Evolutionary conservation across 1,140 invertebrate genomes (phyloP).

Genomic region (Drosophila biarmipes): DNA sequence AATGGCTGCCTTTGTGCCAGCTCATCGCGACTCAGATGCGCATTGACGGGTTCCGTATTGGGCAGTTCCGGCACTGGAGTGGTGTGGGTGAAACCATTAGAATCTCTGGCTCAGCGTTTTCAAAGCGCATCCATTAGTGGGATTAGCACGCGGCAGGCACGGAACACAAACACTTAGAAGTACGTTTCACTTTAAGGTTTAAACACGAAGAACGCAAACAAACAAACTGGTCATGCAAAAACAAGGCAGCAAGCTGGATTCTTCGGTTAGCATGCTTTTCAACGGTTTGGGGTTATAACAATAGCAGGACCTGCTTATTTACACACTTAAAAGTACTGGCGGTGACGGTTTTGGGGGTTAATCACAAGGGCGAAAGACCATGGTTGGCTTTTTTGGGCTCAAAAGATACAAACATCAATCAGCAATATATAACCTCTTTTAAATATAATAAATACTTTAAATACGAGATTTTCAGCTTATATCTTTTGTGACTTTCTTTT

Average conservation of each 20-base stretch:
- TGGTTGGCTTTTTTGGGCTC: background rate
- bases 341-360: conserved; percentile 26
- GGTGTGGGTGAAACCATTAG: conserved; percentile 52
- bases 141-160: conserved; percentile 64
- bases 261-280: conserved; percentile 29
- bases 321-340: conserved; percentile 18
- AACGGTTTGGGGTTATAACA: conserved; percentile 4
- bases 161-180: conserved; percentile 28
- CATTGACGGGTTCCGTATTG: conserved; percentile 83
- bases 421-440: too few species aligned
- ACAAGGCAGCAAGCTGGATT: conserved; percentile 23
- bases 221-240: conserved; percentile 39
- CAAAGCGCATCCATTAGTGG: conserved; percentile 73
- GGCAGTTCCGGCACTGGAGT: conserved; percentile 73
- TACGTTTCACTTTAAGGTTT: conserved; percentile 38
- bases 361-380: conserved; percentile 19
- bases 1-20: conserved; percentile 87
- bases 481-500: background rate
- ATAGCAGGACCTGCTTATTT: conserved; percentile 7
- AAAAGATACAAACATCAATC: background rate
- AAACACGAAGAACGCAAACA: conserved; percentile 25
- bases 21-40: conserved; percentile 80
- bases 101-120: conserved; percentile 56
- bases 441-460: too few species aligned
- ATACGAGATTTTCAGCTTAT: background rate